Percentiles rank a stretch among this genome's conserved stretches.
These are phyloP conservation scores for Pangasius djambal DNA, from an alignment of 2,797 vertebrate genomes.

Conservation along the genomic window DNA sequence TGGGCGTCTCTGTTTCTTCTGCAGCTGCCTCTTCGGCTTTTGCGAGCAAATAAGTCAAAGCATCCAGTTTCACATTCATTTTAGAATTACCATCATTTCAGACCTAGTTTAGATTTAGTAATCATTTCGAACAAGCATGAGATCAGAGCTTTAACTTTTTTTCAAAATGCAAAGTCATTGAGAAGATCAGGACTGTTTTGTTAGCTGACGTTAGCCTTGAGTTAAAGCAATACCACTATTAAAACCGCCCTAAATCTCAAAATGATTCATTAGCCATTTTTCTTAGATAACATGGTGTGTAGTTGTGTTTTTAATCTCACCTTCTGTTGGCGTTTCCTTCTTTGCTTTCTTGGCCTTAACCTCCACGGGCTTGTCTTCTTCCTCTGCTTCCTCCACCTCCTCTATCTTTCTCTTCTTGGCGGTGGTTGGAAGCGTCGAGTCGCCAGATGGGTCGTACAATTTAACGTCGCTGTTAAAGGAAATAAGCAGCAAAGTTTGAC, in stretches of 20 bases:
- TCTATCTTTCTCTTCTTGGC: conserved; percentile 94
- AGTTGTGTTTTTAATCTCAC: conserved; percentile 59
- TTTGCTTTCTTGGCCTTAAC: conserved; percentile 89
- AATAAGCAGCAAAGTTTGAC: not conserved
- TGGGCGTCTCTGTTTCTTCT: conserved; percentile 68
- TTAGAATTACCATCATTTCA: not conserved
- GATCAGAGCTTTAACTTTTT: not conserved
- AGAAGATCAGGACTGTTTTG: not conserved
- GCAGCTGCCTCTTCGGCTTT: conserved; percentile 56
- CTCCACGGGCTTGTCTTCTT: conserved; percentile 63
- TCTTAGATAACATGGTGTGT: not conserved
- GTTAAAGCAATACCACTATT: not conserved
- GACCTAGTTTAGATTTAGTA: not conserved
- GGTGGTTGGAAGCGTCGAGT: conserved; percentile 88
- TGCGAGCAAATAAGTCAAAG: not conserved
- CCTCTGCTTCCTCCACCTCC: conserved; percentile 76
- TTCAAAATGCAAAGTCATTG: not conserved
- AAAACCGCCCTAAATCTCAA: not conserved
- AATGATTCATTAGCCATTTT: not conserved
- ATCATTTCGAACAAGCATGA: not conserved
- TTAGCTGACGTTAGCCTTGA: not conserved
- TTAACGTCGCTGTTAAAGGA: conserved; percentile 82
- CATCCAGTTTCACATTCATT: not conserved
- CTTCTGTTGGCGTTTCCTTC: conserved; percentile 71
- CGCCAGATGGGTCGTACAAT: conserved; percentile 91